Conservation (phyloP, 2,888 invertebrate species). For the Eupithecia subumbrata region DNA sequence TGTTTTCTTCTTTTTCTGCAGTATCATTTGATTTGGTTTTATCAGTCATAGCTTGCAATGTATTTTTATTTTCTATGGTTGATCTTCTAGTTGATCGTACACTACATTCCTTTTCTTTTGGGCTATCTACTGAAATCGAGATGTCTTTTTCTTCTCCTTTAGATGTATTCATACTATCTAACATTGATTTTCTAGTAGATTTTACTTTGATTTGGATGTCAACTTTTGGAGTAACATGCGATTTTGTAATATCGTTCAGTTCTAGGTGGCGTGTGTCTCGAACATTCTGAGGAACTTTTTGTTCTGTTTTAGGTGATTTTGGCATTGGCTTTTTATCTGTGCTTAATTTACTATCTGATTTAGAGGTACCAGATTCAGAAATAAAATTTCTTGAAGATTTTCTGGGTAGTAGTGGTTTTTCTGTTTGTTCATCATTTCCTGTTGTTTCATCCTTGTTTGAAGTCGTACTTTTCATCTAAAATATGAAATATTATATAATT, state of each 20-base stretch:
- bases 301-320: background rate
- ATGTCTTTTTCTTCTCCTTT: background rate
- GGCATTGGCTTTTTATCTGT: background rate
- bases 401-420: conserved; percentile 10
- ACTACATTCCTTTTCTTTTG: background rate
- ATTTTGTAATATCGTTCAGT: background rate
- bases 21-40: conserved; percentile 1
- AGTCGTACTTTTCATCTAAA: conserved; percentile 18
- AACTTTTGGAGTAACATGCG: background rate
- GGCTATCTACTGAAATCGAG: background rate
- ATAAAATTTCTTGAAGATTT: conserved; percentile 12
- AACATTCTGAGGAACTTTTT: background rate
- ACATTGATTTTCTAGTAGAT: background rate
- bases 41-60: background rate
- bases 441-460: background rate
- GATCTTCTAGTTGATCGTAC: background rate
- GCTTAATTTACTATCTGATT: conserved; percentile 6
- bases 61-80: background rate
- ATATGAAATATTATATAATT: background rate
- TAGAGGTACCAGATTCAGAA: background rate
- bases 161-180: background rate
- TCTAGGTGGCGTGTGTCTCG: background rate
- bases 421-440: background rate
- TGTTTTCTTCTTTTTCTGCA: background rate
- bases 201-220: background rate